A percentile compares a stretch with the other conserved stretches of the same genome.
Conservation (phyloP, 2,797 vertebrate genomes). For the Crypturellus tataupa region DNA sequence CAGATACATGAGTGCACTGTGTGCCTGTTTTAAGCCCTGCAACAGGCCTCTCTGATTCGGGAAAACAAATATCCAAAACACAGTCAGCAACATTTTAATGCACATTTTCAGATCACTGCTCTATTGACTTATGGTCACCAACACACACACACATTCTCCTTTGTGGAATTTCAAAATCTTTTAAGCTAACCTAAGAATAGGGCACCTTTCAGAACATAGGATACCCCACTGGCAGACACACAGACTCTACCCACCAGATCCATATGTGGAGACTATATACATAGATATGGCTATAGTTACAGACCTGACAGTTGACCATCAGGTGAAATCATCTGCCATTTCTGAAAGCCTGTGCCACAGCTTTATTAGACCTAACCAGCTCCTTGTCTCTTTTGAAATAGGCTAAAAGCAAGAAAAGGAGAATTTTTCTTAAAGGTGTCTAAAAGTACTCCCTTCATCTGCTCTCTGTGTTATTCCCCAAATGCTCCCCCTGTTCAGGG, state of each 20-base stretch:
- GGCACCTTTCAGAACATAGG: rapidly evolving
- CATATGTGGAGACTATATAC: neutral
- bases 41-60: rapidly evolving
- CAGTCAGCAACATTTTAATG: neutral
- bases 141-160: rapidly evolving
- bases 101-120: neutral
- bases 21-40: neutral
- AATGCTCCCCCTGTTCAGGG: neutral
- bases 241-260: neutral
- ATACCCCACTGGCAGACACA: neutral
- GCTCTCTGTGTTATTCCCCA: neutral
- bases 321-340: neutral
- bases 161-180: neutral
- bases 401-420: neutral
- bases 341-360: neutral
- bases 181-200: neutral
- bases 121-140: neutral
- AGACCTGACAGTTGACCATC: neutral
- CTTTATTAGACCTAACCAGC: neutral
- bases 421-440: neutral
- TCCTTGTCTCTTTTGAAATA: neutral
- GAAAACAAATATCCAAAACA: neutral
- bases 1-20: neutral
- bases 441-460: neutral
- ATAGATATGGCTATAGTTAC: neutral